Conservation (phyloP, 1,140 invertebrate genomes). For the Cephus cinctus region DNA sequence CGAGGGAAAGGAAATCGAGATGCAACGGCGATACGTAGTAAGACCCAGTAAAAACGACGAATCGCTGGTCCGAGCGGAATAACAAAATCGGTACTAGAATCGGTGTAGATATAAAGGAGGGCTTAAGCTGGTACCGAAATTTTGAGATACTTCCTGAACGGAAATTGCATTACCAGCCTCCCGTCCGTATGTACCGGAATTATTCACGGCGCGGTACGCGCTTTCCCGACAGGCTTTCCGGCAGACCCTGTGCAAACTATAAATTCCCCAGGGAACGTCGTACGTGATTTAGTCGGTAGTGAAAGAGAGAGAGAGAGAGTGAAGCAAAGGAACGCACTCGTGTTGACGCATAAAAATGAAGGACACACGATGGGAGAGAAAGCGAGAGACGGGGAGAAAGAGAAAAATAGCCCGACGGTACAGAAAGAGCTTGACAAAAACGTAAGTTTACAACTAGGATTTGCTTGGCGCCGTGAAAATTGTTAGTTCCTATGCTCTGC, state of each 20-base stretch:
- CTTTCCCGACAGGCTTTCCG: constrained; percentile 20
- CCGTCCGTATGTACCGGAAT: constrained; percentile 28
- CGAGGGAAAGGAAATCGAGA: no score
- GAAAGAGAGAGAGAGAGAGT: constrained; percentile 8
- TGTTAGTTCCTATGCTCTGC: constrained; percentile 7
- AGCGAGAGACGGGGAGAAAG: not conserved
- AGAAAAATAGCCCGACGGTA: constrained; percentile 2
- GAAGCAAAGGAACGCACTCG: constrained; percentile 1
- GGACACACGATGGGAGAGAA: constrained; percentile 1
- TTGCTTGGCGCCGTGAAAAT: constrained; percentile 2
- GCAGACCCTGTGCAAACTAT: constrained; percentile 13
- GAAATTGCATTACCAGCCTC: constrained; percentile 12
- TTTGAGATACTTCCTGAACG: not conserved
- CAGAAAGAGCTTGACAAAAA: no score
- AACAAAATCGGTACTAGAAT: no score
- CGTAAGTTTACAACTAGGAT: constrained; percentile 10
- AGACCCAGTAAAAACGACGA: no score
- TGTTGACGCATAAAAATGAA: constrained; percentile 6
- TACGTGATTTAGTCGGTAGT: constrained; percentile 16
- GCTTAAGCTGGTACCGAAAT: no score
- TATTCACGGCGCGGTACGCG: constrained; percentile 29
- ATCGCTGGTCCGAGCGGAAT: no score
- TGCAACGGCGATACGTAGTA: no score
- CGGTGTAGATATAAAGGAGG: no score
- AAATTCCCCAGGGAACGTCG: constrained; percentile 16